These are phyloP conservation scores for Molossus molossus DNA, from an alignment of 2,797 vertebrate genomes.

Conservation along the genomic window DNA sequence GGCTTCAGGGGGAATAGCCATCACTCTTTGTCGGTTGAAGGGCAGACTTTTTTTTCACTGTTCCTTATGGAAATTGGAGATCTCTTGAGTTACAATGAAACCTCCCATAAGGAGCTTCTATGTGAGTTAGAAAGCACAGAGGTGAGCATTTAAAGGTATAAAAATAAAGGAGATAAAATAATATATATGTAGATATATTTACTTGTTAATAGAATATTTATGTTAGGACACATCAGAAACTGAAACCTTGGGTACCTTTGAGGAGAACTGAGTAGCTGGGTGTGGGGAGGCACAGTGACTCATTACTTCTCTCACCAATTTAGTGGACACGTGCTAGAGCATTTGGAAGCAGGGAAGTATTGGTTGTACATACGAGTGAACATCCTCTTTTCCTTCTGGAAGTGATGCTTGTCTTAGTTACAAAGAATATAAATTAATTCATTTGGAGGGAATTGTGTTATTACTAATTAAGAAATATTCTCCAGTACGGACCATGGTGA, in stretches of 20 bases:
- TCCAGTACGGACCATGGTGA: neutral
- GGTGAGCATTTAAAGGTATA: neutral
- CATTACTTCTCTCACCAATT: neutral
- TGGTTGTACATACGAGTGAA: neutral
- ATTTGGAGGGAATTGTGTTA: neutral
- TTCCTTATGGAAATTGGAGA: neutral
- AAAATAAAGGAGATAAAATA: neutral
- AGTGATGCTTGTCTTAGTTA: neutral
- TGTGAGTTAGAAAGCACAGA: slow-evolving; percentile 1
- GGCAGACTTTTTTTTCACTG: neutral
- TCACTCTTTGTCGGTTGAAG: neutral
- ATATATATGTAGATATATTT: neutral
- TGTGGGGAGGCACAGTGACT: neutral
- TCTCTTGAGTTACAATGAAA: neutral
- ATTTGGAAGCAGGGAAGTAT: neutral
- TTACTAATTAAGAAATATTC: neutral
- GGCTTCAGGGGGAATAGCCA: rapidly evolving
- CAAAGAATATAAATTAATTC: neutral
- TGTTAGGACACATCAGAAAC: too few relatives aligned
- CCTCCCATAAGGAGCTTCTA: neutral
- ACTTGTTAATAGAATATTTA: neutral
- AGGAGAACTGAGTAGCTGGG: neutral
- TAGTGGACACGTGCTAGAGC: neutral
- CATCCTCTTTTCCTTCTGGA: neutral
- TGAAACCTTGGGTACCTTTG: neutral